Base-by-base conservation (phyloP, 2,888 invertebrate species). In the Polylopha cassiicola region DNA sequence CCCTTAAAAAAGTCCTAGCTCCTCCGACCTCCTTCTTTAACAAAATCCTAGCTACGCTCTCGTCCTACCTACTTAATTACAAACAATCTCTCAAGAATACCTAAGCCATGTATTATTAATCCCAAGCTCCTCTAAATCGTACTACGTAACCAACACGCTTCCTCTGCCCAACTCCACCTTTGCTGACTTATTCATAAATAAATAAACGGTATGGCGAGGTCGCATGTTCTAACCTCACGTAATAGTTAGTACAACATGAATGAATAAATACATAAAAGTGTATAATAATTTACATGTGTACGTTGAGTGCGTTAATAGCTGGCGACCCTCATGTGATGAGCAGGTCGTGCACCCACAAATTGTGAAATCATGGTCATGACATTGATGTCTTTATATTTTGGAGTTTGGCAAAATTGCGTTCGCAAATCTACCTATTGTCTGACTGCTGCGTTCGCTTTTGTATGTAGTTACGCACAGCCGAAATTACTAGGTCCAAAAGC, bases 291-390 rank as follows among this genome's bases (percentile, higher is more conserved):
- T 42, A 46, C 47, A 37, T 34, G 31, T 31, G 45, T 43, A 42
- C 51, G 48, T 47, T 52, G 44, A 50, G 54, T 46, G 44, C 46
- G 58, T 43, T 61, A 61, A 60, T 58, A 46, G 21, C 20, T 27
- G 43, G 30, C 50, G 72, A 64, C 70, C 65, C 63, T 64, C 61
- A 44, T 34, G 44, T 21, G 8, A 24, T 28, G 43, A 43, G 47
- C 62, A 55, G 72, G 74, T 72, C 74, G 58, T 67, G 61, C 66
- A 68, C 66, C 69, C 57, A 58, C 54, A 60, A 54, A 56, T 43
- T 49, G 51, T 48, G 45, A 45, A 55, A 62, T 61, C 70, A 77
- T 59, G 80, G 74, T 77, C 79, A 47, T 75, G 81, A 81, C 80
- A 76, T 80, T 82, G 82, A 67, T 53, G 58, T 54, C 61, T 59